Evolutionary conservation across 1,140 invertebrate species (phyloP).

Genomic region (Saccostrea cuccullata): DNA sequence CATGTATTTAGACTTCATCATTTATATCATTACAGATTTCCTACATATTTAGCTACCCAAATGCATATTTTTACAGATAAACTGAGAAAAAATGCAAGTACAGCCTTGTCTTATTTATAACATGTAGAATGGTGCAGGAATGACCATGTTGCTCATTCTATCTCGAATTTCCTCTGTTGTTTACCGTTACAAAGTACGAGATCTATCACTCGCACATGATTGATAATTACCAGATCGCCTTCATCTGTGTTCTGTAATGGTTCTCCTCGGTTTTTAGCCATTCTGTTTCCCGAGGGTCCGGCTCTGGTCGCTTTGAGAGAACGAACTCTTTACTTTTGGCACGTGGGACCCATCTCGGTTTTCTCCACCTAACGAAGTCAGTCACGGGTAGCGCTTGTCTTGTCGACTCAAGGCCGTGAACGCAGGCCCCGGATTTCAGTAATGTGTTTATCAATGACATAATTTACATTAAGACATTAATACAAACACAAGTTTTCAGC

Average conservation of each 20-base stretch:
- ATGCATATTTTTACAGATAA: too few relatives aligned
- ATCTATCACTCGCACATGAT: too few relatives aligned
- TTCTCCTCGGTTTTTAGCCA: neutral
- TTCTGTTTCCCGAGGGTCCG: neutral
- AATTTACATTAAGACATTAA: neutral
- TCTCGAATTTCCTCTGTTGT: slow-evolving; percentile 1
- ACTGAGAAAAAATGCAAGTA: too few relatives aligned
- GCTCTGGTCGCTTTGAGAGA: neutral
- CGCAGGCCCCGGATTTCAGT: neutral
- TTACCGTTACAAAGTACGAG: neutral
- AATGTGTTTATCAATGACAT: neutral
- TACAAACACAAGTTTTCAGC: neutral
- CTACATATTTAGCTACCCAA: too few relatives aligned
- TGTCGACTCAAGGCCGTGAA: neutral
- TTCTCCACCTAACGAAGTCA: neutral
- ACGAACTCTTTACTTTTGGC: slow-evolving; percentile 20
- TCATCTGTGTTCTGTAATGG: slow-evolving; percentile 17
- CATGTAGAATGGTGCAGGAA: too few relatives aligned
- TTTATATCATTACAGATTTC: too few relatives aligned
- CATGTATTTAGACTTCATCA: too few relatives aligned
- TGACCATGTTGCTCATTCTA: neutral
- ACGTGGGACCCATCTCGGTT: slow-evolving; percentile 15
- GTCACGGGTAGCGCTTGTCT: neutral
- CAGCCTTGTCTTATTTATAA: too few relatives aligned
- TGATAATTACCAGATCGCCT: neutral